phyloP scores from a whole-genome alignment of 2,797 vertebrate genomes.

The Chanos chanos region DNA sequence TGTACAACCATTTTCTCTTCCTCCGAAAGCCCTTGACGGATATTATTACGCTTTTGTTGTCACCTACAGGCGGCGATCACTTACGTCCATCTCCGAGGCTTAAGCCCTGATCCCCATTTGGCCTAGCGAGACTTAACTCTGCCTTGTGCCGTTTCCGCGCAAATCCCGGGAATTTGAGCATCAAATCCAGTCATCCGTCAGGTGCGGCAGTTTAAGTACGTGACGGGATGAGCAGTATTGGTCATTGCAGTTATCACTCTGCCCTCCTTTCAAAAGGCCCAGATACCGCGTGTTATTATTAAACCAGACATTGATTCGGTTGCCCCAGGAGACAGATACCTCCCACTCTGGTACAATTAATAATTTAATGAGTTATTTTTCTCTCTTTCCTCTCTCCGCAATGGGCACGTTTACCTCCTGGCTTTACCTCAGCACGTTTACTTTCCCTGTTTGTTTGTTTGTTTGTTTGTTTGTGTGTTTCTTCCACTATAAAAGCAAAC shows the following conservation, averaged over 20 bases:
- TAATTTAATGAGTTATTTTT: constrained; percentile 49
- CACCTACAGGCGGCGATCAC: background rate
- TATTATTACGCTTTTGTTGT: constrained; percentile 12
- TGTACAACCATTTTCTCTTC: no score
- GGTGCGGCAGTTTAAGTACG: background rate
- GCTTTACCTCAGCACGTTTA: background rate
- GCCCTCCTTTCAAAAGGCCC: background rate
- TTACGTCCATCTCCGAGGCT: constrained; percentile 12
- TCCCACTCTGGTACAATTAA: constrained; percentile 48
- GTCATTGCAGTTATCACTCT: background rate
- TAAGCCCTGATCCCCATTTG: constrained; percentile 1
- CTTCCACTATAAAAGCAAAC: background rate
- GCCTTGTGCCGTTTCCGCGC: background rate
- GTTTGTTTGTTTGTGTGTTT: background rate
- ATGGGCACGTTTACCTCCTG: background rate
- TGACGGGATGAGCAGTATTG: background rate
- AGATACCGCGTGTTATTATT: constrained; percentile 46
- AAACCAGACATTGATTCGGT: constrained; percentile 48
- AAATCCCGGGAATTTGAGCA: background rate
- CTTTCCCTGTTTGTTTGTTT: background rate
- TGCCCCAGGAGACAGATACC: constrained; percentile 39
- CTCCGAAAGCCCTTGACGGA: background rate
- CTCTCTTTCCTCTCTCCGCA: constrained; percentile 38
- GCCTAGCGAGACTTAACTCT: background rate
- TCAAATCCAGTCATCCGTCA: background rate